These are phyloP conservation scores for Platanista minor DNA, from an alignment of 2,113 vertebrate species.

Conservation along the genomic window DNA sequence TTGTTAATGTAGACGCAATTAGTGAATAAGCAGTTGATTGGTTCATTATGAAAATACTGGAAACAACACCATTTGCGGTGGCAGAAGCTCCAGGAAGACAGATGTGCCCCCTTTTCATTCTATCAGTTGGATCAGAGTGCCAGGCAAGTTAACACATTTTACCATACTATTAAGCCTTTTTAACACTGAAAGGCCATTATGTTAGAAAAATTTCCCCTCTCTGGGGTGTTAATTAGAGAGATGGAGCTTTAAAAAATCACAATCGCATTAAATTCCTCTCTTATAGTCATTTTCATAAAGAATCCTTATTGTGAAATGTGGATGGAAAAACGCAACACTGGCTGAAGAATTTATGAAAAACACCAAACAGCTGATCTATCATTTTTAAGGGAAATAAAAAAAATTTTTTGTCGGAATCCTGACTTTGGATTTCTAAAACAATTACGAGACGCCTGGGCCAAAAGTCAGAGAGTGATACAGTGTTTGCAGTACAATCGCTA, in stretches of 20 bases:
- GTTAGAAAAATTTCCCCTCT: constrained; percentile 53
- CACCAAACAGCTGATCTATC: neutral
- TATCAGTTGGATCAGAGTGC: constrained; percentile 64
- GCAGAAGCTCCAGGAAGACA: constrained; percentile 47
- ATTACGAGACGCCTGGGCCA: neutral
- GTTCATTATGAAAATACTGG: constrained; percentile 65
- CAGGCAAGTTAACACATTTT: constrained; percentile 67
- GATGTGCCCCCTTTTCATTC: constrained; percentile 55
- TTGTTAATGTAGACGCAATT: constrained; percentile 56
- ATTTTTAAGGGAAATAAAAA: constrained; percentile 18
- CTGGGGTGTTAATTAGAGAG: constrained; percentile 77
- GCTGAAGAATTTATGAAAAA: constrained; percentile 32
- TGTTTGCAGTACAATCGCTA: neutral
- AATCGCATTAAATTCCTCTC: constrained; percentile 56
- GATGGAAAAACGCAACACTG: neutral
- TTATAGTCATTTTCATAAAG: constrained; percentile 68
- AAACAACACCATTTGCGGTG: constrained; percentile 66
- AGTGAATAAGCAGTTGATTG: constrained; percentile 56
- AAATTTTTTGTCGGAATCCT: neutral
- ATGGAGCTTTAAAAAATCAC: constrained; percentile 64
- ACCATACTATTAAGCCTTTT: constrained; percentile 67
- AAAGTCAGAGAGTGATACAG: neutral
- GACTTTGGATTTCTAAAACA: constrained; percentile 8
- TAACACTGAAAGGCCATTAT: constrained; percentile 70
- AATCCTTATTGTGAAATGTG: constrained; percentile 51